Conservation (phyloP, 2,797 vertebrate genomes). For the Cirrhinus mrigala region DNA sequence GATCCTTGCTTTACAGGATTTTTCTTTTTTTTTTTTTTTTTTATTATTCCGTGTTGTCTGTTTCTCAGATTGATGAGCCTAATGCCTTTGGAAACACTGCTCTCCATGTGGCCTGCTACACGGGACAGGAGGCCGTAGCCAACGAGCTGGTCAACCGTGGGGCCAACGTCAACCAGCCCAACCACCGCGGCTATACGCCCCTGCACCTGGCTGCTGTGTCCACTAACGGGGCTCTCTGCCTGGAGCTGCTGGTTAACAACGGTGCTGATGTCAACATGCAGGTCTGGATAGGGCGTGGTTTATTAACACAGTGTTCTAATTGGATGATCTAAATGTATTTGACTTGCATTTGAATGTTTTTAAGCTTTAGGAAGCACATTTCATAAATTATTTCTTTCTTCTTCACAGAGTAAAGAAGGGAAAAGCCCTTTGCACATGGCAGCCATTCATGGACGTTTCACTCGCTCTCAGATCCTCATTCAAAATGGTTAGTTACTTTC, state of each 20-base stretch:
- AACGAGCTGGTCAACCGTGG: slow-evolving; percentile 96
- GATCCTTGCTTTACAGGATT: not conserved
- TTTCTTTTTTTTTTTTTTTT: not conserved
- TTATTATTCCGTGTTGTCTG: slow-evolving; percentile 19
- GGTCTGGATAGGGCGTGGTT: slow-evolving; percentile 72
- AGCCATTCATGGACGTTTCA: slow-evolving; percentile 98
- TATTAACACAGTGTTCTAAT: not conserved
- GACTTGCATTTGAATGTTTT: too few species aligned
- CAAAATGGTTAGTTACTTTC: slow-evolving; percentile 86
- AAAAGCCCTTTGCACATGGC: slow-evolving; percentile 99
- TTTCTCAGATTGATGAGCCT: slow-evolving; percentile 91
- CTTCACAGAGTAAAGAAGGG: slow-evolving; percentile 93
- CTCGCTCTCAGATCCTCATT: slow-evolving; percentile 98
- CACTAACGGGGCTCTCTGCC: slow-evolving; percentile 96
- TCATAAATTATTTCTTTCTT: not conserved
- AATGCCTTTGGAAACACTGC: slow-evolving; percentile 97
- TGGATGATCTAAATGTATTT: not conserved
- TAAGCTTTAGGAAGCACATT: not conserved
- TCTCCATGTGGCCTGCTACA: slow-evolving; percentile 97
- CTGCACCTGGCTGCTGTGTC: slow-evolving; percentile 97
- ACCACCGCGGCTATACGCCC: slow-evolving; percentile 94
- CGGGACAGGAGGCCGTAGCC: slow-evolving; percentile 96
- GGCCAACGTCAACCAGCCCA: slow-evolving; percentile 97
- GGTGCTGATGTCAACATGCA: slow-evolving; percentile 98
- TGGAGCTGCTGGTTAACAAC: slow-evolving; percentile 98